Conservation (phyloP, 2,113 vertebrate species). For the Pangasianodon gigas region DNA sequence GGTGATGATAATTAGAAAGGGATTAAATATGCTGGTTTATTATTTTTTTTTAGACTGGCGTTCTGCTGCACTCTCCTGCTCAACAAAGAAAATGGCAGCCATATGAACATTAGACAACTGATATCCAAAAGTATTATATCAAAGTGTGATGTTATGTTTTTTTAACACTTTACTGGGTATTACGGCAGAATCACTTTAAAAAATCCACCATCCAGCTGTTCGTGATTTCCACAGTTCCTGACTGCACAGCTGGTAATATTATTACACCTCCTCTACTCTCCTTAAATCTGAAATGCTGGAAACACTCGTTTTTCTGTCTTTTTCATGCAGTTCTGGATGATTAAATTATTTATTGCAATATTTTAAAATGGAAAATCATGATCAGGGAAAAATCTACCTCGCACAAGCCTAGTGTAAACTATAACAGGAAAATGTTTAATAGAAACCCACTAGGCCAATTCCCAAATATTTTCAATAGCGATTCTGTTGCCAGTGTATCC, state of each 20-base stretch:
- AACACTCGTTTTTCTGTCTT: neutral
- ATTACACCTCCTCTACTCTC: neutral
- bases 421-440: neutral
- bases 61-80: neutral
- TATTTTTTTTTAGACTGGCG: neutral
- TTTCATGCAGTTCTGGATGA: neutral
- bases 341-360: neutral
- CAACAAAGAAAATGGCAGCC: neutral
- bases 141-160: neutral
- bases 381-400: neutral
- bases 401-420: neutral
- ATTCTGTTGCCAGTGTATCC: neutral
- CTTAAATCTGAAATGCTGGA: neutral
- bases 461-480: neutral
- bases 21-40: neutral
- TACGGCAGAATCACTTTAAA: neutral
- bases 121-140: neutral
- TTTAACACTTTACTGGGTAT: neutral
- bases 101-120: neutral
- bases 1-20: neutral
- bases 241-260: neutral
- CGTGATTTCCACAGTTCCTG: neutral
- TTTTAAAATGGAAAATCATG: neutral
- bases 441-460: neutral
- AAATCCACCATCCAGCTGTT: neutral